Percentiles rank a stretch among this genome's conserved stretches.
Evolutionary conservation across 2,888 invertebrate species (phyloP).

Genomic region (Nomada hirtipes): DNA sequence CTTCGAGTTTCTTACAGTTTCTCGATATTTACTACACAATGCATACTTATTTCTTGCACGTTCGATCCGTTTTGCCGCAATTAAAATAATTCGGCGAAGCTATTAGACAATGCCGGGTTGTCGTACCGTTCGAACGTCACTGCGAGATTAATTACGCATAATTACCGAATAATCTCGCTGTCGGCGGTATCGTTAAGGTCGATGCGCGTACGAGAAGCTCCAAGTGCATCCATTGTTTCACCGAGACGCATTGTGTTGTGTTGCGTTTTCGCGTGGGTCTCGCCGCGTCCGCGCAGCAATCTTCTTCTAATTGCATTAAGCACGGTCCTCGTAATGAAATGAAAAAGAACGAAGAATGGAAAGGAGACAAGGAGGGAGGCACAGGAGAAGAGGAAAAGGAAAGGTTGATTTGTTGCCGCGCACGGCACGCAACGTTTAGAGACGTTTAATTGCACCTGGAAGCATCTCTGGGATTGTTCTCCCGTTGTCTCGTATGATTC

Average conservation of each 20-base stretch:
- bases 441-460: conserved; percentile 57
- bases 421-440: conserved; percentile 48
- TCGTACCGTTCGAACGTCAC: conserved; percentile 43
- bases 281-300: conserved; percentile 26
- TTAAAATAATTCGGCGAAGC: not conserved
- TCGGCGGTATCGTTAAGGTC: conserved; percentile 73
- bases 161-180: conserved; percentile 78
- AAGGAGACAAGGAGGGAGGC: not conserved
- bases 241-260: conserved; percentile 48
- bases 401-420: conserved; percentile 44
- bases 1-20: no score
- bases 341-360: not conserved
- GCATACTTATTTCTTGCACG: no score
- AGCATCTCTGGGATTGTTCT: conserved; percentile 41
- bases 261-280: conserved; percentile 43
- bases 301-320: conserved; percentile 61
- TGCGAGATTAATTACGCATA: conserved; percentile 79
- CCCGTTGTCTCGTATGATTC: conserved; percentile 38
- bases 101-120: conserved; percentile 15
- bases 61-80: not conserved
- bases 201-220: conserved; percentile 40
- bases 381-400: not conserved
- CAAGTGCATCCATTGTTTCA: conserved; percentile 57
- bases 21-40: no score
- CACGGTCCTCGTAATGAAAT: conserved; percentile 28